Percentiles rank a stretch among this genome's conserved stretches.
phyloP scores from a whole-genome alignment of 2,797 vertebrate genomes.

The Heterohyrax brucei region DNA sequence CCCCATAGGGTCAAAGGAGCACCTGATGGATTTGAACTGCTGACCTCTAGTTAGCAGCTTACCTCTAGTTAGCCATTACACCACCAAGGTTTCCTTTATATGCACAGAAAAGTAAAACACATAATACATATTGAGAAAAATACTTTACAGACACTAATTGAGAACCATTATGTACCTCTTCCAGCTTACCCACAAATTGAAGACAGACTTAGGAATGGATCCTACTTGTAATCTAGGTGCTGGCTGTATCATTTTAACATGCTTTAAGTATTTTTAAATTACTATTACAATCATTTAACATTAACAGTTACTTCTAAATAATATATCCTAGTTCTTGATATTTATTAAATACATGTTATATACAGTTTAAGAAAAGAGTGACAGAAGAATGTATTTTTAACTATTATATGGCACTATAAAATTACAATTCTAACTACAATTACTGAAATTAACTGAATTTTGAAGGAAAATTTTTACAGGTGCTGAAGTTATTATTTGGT shows the following conservation, averaged over 20 bases:
- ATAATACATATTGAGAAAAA: too few species aligned
- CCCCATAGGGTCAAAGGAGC: too few species aligned
- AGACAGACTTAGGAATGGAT: too few species aligned
- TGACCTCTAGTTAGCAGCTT: too few species aligned
- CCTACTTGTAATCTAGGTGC: too few species aligned
- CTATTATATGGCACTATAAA: not conserved
- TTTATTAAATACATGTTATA: slow-evolving; percentile 48
- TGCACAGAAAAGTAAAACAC: too few species aligned
- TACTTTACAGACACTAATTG: too few species aligned
- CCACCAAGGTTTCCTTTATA: too few species aligned
- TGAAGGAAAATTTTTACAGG: slow-evolving; percentile 38
- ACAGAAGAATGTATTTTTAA: not conserved
- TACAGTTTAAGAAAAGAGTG: not conserved
- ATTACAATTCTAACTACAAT: not conserved
- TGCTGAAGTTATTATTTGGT: slow-evolving; percentile 11
- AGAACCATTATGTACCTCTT: too few species aligned
- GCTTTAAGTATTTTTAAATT: not conserved
- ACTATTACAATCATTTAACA: slow-evolving; percentile 10
- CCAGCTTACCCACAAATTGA: too few species aligned
- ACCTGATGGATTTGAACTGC: too few species aligned
- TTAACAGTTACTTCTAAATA: not conserved
- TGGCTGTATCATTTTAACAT: not conserved
- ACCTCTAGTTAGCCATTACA: too few species aligned
- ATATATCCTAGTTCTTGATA: slow-evolving; percentile 15
- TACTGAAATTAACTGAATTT: slow-evolving; percentile 21